Evolutionary conservation across 2,888 invertebrate genomes (phyloP).

Genomic region (Chrysotoxum bicinctum): DNA sequence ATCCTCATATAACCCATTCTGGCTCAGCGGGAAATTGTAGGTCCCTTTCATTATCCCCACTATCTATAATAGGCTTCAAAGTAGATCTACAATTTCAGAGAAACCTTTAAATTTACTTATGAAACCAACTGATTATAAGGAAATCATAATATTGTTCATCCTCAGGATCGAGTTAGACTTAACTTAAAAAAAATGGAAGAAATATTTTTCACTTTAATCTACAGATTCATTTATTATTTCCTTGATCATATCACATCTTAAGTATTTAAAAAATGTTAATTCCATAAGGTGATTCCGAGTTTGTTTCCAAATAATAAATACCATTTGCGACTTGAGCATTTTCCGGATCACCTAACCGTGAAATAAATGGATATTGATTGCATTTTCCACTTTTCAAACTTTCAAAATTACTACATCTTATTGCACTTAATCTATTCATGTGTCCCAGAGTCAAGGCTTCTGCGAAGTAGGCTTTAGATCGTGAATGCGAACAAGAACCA

Average conservation of each 20-base stretch:
- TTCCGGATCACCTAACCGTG: conserved; percentile 16
- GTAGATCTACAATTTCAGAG: too few relatives aligned
- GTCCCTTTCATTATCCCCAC: too few relatives aligned
- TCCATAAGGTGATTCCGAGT: not conserved
- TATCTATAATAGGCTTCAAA: too few relatives aligned
- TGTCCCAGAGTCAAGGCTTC: conserved; percentile 77
- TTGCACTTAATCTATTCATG: conserved; percentile 1
- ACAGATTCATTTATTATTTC: conserved; percentile 3
- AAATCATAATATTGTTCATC: too few relatives aligned
- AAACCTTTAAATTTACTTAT: too few relatives aligned
- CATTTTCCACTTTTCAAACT: conserved; percentile 12
- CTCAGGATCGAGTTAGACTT: too few relatives aligned
- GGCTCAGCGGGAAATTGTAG: too few relatives aligned
- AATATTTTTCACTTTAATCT: not conserved
- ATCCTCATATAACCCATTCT: too few relatives aligned
- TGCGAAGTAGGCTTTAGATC: conserved; percentile 76
- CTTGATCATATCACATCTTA: not conserved
- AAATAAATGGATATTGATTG: not conserved
- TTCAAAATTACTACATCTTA: conserved; percentile 29
- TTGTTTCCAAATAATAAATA: conserved; percentile 5
- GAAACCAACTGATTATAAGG: too few relatives aligned
- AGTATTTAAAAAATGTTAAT: not conserved
- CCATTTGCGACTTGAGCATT: not conserved
- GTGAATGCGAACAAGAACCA: conserved; percentile 79
- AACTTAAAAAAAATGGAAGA: not conserved